phyloP scores from a whole-genome alignment of 2,888 invertebrate species.

The Chrysodeixis includens region DNA sequence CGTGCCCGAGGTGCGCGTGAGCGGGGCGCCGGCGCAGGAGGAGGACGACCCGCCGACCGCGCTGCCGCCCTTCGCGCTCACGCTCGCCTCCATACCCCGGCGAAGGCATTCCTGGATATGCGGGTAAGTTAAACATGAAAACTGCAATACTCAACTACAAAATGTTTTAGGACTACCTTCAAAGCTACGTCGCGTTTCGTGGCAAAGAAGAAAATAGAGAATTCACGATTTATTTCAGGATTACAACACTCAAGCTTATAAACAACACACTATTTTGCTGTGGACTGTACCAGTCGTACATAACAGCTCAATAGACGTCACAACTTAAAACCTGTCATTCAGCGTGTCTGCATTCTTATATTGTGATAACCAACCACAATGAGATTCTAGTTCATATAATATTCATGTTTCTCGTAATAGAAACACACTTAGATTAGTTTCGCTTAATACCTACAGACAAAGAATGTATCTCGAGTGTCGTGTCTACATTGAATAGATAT shows the following conservation, averaged over 20 bases:
- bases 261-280: neutral
- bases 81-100: slow-evolving; percentile 89
- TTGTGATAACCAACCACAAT: slow-evolving; percentile 25
- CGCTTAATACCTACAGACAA: slow-evolving; percentile 48
- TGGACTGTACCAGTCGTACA: neutral
- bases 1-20: slow-evolving; percentile 92
- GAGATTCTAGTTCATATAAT: slow-evolving; percentile 12
- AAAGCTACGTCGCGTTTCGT: too few species aligned
- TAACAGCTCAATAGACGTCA: slow-evolving; percentile 1
- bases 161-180: neutral
- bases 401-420: slow-evolving; percentile 28
- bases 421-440: slow-evolving; percentile 52
- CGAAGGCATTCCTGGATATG: slow-evolving; percentile 94
- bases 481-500: slow-evolving; percentile 70
- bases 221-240: too few species aligned
- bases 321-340: neutral
- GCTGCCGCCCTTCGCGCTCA: slow-evolving; percentile 83
- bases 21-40: slow-evolving; percentile 86
- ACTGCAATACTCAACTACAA: slow-evolving; percentile 2
- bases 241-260: neutral
- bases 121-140: slow-evolving; percentile 88
- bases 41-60: slow-evolving; percentile 83
- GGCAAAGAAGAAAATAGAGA: too few species aligned
- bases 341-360: slow-evolving; percentile 7
- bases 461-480: slow-evolving; percentile 61